Conservation (phyloP, 92 coral and sea anemone species). For the Parazoanthus swiftii region DNA sequence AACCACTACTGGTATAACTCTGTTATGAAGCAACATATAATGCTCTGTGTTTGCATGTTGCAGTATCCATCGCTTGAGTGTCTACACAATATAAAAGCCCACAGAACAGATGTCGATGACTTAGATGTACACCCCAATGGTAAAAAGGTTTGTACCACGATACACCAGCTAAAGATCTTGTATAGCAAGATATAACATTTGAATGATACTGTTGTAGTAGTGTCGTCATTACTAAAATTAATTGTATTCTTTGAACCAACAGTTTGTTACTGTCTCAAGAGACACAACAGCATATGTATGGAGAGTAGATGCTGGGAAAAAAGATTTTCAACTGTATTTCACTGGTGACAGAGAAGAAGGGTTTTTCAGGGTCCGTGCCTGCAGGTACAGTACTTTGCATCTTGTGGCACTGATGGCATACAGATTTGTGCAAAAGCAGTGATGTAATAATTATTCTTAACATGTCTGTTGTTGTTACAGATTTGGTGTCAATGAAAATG, state of each 20-base stretch:
- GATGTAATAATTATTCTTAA: too few relatives aligned
- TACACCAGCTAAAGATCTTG: neutral
- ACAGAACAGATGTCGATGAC: constrained; percentile 96
- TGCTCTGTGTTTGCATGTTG: neutral
- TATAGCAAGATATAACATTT: neutral
- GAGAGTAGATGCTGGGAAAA: constrained; percentile 92
- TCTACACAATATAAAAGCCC: constrained; percentile 85
- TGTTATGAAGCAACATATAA: too few relatives aligned
- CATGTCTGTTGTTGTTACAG: constrained; percentile 38
- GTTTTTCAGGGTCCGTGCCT: constrained; percentile 90
- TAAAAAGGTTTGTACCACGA: constrained; percentile 64
- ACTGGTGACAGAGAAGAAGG: constrained; percentile 84
- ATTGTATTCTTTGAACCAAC: neutral
- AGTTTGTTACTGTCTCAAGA: constrained; percentile 99
- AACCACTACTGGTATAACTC: too few relatives aligned
- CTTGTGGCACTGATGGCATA: too few relatives aligned
- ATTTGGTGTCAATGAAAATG: constrained; percentile 78
- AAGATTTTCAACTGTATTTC: constrained; percentile 89
- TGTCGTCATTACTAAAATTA: too few relatives aligned
- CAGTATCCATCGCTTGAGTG: constrained; percentile 96
- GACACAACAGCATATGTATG: constrained; percentile 97
- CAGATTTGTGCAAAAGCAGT: too few relatives aligned
- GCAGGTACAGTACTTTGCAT: constrained; percentile 64
- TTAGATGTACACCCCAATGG: constrained; percentile 94
- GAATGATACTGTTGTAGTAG: neutral